Evolutionary conservation across 2,888 invertebrate genomes (phyloP).

Genomic region (Chymomyza procnemis): DNA sequence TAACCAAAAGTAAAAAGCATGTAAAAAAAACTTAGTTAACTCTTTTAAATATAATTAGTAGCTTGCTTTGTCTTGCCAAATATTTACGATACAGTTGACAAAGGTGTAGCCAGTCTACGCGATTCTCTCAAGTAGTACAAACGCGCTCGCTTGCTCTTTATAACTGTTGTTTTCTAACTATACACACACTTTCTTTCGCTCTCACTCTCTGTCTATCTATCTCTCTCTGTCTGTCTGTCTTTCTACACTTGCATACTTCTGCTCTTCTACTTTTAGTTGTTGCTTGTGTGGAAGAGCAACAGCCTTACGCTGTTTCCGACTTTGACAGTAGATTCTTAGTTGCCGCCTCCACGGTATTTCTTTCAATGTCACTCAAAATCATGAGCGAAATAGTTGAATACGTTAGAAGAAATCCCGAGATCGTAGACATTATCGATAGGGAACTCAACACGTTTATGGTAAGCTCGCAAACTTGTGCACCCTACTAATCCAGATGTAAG

Average conservation of each 20-base stretch:
- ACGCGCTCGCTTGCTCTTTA: background rate
- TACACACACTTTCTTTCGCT: background rate
- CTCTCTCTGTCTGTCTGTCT: background rate
- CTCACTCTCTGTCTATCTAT: constrained; percentile 19
- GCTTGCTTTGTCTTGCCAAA: no score
- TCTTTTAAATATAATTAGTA: background rate
- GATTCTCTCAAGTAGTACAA: background rate
- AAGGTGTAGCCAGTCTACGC: background rate
- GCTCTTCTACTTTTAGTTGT: constrained; percentile 67
- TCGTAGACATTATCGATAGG: constrained; percentile 75
- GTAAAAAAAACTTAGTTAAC: background rate
- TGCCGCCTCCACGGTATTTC: constrained; percentile 77
- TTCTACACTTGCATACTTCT: background rate
- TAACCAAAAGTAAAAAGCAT: background rate
- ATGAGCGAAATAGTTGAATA: constrained; percentile 76
- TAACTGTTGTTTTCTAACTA: background rate
- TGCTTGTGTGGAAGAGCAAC: constrained; percentile 41
- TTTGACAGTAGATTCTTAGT: constrained; percentile 75
- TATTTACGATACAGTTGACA: background rate
- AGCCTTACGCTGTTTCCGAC: constrained; percentile 55
- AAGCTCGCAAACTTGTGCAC: no score
- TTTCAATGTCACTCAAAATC: constrained; percentile 76
- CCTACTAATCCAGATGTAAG: no score
- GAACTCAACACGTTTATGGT: constrained; percentile 76
- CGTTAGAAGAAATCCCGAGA: constrained; percentile 77